Evolutionary conservation across 23 tunicate species (phyloP).

Genomic region (Pegea sp.): DNA sequence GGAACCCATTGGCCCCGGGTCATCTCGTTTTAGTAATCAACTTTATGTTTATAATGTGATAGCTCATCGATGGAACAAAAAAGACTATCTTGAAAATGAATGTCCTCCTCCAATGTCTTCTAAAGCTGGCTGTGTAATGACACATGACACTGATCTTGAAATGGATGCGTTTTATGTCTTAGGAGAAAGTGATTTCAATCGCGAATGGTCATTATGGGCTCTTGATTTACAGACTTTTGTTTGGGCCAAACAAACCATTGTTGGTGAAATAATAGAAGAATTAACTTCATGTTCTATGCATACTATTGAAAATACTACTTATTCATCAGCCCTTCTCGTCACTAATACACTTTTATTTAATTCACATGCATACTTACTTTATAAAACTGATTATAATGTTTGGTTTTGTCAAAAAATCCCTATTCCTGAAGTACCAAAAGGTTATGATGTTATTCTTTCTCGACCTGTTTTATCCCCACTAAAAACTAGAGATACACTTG

Average conservation of each 20-base stretch:
- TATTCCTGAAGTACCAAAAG: not conserved
- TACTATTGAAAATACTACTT: not conserved
- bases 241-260: slow-evolving; percentile 42
- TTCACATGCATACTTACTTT: slow-evolving; percentile 1
- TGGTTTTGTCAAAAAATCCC: slow-evolving; percentile 7
- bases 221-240: slow-evolving; percentile 16
- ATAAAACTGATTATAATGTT: slow-evolving; percentile 5
- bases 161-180: slow-evolving; percentile 41
- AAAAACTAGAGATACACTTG: slow-evolving; percentile 4
- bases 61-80: slow-evolving; percentile 19
- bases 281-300: slow-evolving; percentile 3
- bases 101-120: slow-evolving; percentile 29
- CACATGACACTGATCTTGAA: slow-evolving; percentile 17
- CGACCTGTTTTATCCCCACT: slow-evolving; percentile 2
- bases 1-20: slow-evolving; percentile 17
- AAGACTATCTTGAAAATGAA: slow-evolving; percentile 18
- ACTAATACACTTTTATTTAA: not conserved
- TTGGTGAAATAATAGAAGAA: slow-evolving; percentile 7
- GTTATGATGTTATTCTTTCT: not conserved
- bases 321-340: slow-evolving; percentile 10
- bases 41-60: slow-evolving; percentile 27
- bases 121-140: slow-evolving; percentile 19
- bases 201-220: slow-evolving; percentile 27
- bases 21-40: slow-evolving; percentile 23
- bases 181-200: not conserved